Evolutionary conservation across 1,140 invertebrate species (phyloP).

Genomic region (Nasonia giraulti): DNA sequence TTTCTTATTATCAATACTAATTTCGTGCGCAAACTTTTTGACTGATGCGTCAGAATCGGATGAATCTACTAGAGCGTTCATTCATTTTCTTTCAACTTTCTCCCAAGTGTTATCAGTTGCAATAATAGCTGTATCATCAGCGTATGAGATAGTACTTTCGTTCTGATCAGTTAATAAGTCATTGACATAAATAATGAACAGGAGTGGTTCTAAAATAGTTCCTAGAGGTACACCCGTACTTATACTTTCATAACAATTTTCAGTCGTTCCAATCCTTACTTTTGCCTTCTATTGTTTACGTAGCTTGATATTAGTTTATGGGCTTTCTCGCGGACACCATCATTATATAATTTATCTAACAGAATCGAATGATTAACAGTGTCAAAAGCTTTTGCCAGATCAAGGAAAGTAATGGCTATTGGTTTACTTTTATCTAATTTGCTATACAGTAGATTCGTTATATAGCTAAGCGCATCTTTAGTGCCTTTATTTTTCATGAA

Average conservation of each 20-base stretch:
- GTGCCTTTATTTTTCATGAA: slow-evolving; percentile 41
- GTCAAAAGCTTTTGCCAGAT: too few relatives aligned
- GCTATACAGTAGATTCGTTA: slow-evolving; percentile 4
- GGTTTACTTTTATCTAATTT: slow-evolving; percentile 31
- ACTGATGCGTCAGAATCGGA: too few relatives aligned
- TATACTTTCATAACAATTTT: slow-evolving; percentile 26
- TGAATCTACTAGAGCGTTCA: too few relatives aligned
- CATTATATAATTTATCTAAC: too few relatives aligned
- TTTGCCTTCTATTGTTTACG: slow-evolving; percentile 57
- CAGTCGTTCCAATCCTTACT: slow-evolving; percentile 39
- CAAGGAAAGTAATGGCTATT: slow-evolving; percentile 38
- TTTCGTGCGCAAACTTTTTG: too few relatives aligned
- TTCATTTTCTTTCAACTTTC: background rate
- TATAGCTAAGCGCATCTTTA: slow-evolving; percentile 29
- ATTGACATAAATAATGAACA: slow-evolving; percentile 53
- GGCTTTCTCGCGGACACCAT: too few relatives aligned
- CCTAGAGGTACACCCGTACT: slow-evolving; percentile 48
- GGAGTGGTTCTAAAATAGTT: slow-evolving; percentile 50
- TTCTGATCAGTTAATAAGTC: slow-evolving; percentile 7
- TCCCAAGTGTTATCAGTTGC: background rate
- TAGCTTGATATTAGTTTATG: too few relatives aligned
- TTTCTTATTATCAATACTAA: too few relatives aligned
- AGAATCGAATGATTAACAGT: too few relatives aligned
- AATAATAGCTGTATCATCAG: slow-evolving; percentile 37
- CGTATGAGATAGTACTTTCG: slow-evolving; percentile 10